Evolutionary conservation across 2,797 vertebrate genomes (phyloP), one percentile per base, ranked within the genome.

Genomic region (Amazona finschi): DNA sequence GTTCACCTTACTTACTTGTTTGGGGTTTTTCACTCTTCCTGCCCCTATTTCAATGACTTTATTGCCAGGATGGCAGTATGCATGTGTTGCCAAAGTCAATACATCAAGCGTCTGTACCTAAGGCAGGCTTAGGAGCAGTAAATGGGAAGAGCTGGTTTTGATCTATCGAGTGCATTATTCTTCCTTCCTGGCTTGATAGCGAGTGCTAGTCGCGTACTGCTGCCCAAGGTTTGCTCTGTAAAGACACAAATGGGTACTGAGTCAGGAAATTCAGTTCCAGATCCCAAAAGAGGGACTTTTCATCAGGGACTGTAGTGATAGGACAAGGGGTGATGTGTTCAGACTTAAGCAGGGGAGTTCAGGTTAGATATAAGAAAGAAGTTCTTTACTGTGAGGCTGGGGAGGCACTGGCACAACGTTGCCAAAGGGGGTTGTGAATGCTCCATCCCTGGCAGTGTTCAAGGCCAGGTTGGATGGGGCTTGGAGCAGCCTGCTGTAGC

Each of bases 91-190:
- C 93, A 94, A 93, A 87, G 77, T 93, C 94, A 91, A 74, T 93
- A 91, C 18, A 83, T 87, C 79, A 96, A 89, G 88, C 15, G 0
- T 80, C 62, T 52, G 50, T 2, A 69, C 90, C 85, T 80, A 64
- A 44, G 67, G 81, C 60, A 2, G 74, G 44, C 71, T 96, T 90
- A 78, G 74, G 49, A 67, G 57, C 1, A 24, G 89, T 83, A 93
- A 93, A 87, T 76, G 60, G 79, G 81, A 90, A 92, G 87, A 93
- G 52, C 82, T 84, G 65, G 41, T 82, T 91, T 93, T 93, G 81
- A 94, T 93, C 79, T 87, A 31, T 12, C n/a, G 80, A 84, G 73
- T 79, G 44, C 75, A 75, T 94, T 72, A 67, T 76, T 95, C 62
- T 82, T 87, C 57, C 46, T 89, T 91, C 81, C 71, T 71, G 79